Conservation (phyloP, 1,140 invertebrate genomes). For the Homalodisca vitripennis region DNA sequence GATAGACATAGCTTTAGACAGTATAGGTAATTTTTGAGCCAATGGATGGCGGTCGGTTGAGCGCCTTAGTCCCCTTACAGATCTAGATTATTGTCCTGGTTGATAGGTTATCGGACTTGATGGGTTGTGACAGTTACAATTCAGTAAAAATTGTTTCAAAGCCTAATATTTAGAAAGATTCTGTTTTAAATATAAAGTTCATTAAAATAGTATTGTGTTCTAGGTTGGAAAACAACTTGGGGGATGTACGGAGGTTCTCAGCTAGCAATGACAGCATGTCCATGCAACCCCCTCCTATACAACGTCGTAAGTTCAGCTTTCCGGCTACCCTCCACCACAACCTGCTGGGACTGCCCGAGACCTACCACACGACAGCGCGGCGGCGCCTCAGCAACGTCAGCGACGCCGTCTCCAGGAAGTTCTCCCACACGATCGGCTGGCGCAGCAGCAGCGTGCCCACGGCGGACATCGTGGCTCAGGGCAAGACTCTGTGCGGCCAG, state of each 20-base stretch:
- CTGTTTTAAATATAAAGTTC: too few species aligned
- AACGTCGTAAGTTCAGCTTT: conserved; percentile 55
- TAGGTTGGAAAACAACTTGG: neutral
- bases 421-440: conserved; percentile 71
- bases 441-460: conserved; percentile 52
- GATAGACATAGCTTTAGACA: too few species aligned
- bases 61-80: too few species aligned
- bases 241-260: conserved; percentile 35
- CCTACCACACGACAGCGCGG: conserved; percentile 45
- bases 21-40: too few species aligned
- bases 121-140: too few species aligned
- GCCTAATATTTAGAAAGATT: too few species aligned
- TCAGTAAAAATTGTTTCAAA: too few species aligned
- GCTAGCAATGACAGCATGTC: conserved; percentile 36
- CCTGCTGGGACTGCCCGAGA: conserved; percentile 44
- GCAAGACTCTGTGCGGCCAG: conserved; percentile 61
- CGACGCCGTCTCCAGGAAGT: conserved; percentile 62
- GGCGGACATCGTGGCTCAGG: conserved; percentile 57
- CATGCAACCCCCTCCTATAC: conserved; percentile 19
- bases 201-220: too few species aligned
- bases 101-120: too few species aligned
- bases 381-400: conserved; percentile 68
- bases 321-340: conserved; percentile 52
- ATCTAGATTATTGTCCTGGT: too few species aligned
- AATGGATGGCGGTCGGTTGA: too few species aligned